Percentiles rank a stretch among this genome's conserved stretches.
Evolutionary conservation across 1,140 invertebrate genomes (phyloP).

Genomic region (Oncopeltus fasciatus): DNA sequence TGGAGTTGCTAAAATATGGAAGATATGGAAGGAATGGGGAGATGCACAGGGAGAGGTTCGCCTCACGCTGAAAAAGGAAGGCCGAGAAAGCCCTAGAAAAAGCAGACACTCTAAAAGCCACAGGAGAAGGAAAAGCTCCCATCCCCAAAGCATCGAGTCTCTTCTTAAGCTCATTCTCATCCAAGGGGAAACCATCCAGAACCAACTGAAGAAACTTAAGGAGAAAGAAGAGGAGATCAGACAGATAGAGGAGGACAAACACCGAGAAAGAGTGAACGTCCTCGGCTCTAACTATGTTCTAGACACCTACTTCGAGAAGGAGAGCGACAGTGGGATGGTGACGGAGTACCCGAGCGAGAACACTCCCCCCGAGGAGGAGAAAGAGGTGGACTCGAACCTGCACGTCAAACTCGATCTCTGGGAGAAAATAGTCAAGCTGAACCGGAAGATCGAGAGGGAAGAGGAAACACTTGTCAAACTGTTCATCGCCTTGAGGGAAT

Average conservation of each 20-base stretch:
- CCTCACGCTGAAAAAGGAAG: conserved; percentile 31
- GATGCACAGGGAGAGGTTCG: conserved; percentile 51
- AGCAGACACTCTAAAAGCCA: conserved; percentile 24
- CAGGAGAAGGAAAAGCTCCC: conserved; percentile 1
- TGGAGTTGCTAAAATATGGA: conserved; percentile 48
- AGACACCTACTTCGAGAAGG: conserved; percentile 53
- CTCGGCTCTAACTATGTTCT: conserved; percentile 68
- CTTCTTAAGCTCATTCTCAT: conserved; percentile 59
- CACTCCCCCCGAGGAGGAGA: conserved; percentile 14
- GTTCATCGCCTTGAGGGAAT: conserved; percentile 44
- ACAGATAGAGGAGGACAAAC: conserved; percentile 57
- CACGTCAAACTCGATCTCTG: conserved; percentile 41
- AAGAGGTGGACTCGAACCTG: conserved; percentile 18
- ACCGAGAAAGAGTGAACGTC: conserved; percentile 48
- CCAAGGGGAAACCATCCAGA: conserved; percentile 67
- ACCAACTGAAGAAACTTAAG: conserved; percentile 46
- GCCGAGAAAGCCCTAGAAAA: conserved; percentile 24
- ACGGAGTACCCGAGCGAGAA: conserved; percentile 17
- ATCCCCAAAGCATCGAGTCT: conserved; percentile 38
- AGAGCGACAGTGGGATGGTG: conserved; percentile 15
- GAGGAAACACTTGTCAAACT: conserved; percentile 50
- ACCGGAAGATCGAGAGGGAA: conserved; percentile 51
- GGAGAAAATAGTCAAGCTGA: conserved; percentile 53
- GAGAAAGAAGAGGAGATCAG: conserved; percentile 64
- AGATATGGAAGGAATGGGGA: conserved; percentile 60